Evolutionary conservation across 2,797 vertebrate genomes (phyloP), one percentile per base, ranked within the genome.

Genomic region (Allobates femoralis): DNA sequence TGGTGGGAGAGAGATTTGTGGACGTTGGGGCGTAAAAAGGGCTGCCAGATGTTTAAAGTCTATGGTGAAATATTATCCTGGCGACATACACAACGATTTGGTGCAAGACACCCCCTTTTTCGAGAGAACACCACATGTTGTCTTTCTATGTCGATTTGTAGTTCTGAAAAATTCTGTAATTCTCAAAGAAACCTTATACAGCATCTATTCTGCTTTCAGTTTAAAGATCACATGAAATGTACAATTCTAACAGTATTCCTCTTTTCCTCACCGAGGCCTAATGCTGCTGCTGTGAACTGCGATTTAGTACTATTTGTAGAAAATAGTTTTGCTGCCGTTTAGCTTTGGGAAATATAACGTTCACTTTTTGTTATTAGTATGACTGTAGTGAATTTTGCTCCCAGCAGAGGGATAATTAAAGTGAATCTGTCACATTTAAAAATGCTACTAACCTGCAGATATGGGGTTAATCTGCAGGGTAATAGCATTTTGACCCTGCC

Each of bases 121-220:
- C 41, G 11, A 0, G 7, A 46, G 16, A 19, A 58, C 4, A 26
- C 7, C 5, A 26, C 26, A 30, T 64, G 3, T 26, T 30, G 26
- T 16, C 12, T 0, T 46, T 46, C 41, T 11, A 46, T 8, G 7
- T 15, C 51, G 1, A 12, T 32, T 66, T 66, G 28, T 64, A 11
- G 30, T 30, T 66, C 5, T 66, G 4, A 32, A 30, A 18, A 30
- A 23, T 1, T 41, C 3, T 71, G 34, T 34, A 21, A 41, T 23
- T 18, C 28, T 69, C 10, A 2, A 37, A 34, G 10, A 41, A 69
- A 51, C 92, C 34, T 88, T 16, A 89, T 94, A 92, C 91, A 88
- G 94, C 94, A 94, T 94, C 93, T 95, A 94, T 94, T 95, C 93
- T 88, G 15, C 69, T 86, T 91, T 76, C 62, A 21, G 88, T 85